Evolutionary conservation across 2,113 vertebrate genomes (phyloP).

Genomic region (Thamnaconus septentrionalis): DNA sequence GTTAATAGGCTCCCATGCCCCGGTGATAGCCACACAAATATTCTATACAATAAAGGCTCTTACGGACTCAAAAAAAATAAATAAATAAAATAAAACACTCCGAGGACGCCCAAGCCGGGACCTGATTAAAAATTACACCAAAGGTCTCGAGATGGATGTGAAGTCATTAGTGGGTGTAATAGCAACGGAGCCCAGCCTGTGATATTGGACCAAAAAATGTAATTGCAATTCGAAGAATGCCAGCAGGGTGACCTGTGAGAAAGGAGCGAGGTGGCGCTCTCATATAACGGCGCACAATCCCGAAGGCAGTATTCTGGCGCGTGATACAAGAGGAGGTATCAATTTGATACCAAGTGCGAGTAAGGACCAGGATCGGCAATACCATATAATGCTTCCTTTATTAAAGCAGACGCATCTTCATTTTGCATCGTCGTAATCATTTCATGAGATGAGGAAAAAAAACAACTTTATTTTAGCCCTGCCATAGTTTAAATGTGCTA

Average conservation of each 20-base stretch:
- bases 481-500: too few relatives aligned
- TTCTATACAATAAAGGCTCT: neutral
- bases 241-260: constrained; percentile 27
- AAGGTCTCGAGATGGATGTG: neutral
- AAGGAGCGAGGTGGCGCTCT: constrained; percentile 26
- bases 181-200: neutral
- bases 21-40: neutral
- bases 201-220: constrained; percentile 4
- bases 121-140: neutral
- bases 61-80: neutral
- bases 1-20: too few relatives aligned
- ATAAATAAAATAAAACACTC: neutral
- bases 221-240: constrained; percentile 7
- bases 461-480: too few relatives aligned
- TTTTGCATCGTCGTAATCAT: too few relatives aligned
- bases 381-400: too few relatives aligned
- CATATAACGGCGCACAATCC: constrained; percentile 24
- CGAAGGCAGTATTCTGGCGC: constrained; percentile 8
- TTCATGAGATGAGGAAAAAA: too few relatives aligned
- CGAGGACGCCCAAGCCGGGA: neutral
- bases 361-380: too few relatives aligned
- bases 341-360: too few relatives aligned
- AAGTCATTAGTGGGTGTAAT: neutral
- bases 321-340: too few relatives aligned
- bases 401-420: too few relatives aligned